A percentile compares a stretch with the other conserved stretches of the same genome.
These are phyloP conservation scores for Miichthys miiuy DNA, from an alignment of 2,797 vertebrate species.

Conservation along the genomic window DNA sequence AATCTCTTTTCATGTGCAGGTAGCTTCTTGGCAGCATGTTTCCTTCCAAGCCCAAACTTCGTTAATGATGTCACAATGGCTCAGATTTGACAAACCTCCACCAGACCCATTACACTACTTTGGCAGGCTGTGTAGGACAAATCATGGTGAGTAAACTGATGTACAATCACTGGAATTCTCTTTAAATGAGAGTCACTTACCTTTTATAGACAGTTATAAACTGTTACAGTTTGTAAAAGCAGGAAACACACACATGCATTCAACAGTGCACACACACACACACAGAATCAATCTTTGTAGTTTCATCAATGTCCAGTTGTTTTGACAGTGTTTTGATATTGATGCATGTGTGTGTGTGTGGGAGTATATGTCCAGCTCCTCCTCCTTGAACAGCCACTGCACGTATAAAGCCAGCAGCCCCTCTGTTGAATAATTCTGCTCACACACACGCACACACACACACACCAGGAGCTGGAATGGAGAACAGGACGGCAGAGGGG, in stretches of 20 bases:
- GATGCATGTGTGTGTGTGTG: slow-evolving; percentile 15
- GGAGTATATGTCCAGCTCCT: slow-evolving; percentile 5
- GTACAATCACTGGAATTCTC: not conserved
- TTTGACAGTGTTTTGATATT: slow-evolving; percentile 40
- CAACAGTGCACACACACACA: not conserved
- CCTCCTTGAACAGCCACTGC: slow-evolving; percentile 35
- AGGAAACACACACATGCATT: not conserved
- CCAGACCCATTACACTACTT: too few relatives aligned
- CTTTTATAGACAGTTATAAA: not conserved
- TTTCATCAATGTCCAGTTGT: slow-evolving; percentile 33
- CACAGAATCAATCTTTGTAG: slow-evolving; percentile 9
- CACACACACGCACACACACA: not conserved
- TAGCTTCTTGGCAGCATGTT: not conserved
- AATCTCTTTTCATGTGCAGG: too few relatives aligned
- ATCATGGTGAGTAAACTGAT: not conserved
- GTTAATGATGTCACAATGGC: too few relatives aligned
- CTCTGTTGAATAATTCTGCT: slow-evolving; percentile 51
- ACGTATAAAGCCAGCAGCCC: slow-evolving; percentile 29
- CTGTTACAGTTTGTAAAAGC: not conserved
- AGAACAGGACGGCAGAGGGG: slow-evolving; percentile 16
- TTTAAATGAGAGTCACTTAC: not conserved
- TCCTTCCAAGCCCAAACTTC: not conserved
- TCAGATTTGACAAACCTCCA: too few relatives aligned
- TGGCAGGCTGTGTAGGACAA: too few relatives aligned
- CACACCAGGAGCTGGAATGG: slow-evolving; percentile 18